Conservation (phyloP, 1,140 invertebrate species). For the Drosophila tani region DNA sequence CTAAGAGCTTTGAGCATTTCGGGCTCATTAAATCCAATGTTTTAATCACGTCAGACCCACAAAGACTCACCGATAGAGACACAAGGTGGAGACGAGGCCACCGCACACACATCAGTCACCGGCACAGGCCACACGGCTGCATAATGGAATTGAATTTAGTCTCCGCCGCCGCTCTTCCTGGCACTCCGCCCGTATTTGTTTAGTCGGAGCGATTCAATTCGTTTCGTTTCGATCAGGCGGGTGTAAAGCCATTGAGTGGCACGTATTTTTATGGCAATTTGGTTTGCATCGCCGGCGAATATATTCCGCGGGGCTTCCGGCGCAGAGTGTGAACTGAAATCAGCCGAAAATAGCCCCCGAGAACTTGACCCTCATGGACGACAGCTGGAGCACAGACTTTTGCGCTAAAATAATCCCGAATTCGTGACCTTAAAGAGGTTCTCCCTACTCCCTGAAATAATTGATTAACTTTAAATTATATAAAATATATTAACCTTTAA, state of each 20-base stretch:
- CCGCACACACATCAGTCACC: conserved; percentile 13
- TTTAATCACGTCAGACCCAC: conserved; percentile 34
- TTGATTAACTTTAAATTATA: too few relatives aligned
- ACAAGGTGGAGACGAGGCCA: conserved; percentile 2
- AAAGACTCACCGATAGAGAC: background rate
- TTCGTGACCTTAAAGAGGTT: too few relatives aligned
- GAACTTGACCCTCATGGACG: background rate
- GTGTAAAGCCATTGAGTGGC: conserved; percentile 42
- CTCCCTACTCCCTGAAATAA: background rate
- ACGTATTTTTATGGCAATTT: conserved; percentile 48
- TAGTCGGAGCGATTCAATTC: conserved; percentile 14
- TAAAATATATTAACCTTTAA: too few relatives aligned
- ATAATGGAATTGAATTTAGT: conserved; percentile 34
- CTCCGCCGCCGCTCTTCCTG: conserved; percentile 1
- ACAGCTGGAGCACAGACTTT: background rate
- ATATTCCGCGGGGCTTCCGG: conserved; percentile 4
- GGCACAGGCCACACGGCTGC: conserved; percentile 2
- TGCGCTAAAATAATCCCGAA: background rate
- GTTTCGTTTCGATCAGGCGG: background rate
- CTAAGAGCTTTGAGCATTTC: background rate
- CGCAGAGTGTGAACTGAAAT: conserved; percentile 10
- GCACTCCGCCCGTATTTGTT: conserved; percentile 17
- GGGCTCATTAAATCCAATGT: conserved; percentile 39
- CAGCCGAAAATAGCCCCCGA: background rate
- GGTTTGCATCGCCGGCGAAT: conserved; percentile 7